A percentile compares a stretch with the other conserved stretches of the same genome.
Evolutionary conservation across 2,113 vertebrate genomes (phyloP).

Genomic region (Hylia prasina): DNA sequence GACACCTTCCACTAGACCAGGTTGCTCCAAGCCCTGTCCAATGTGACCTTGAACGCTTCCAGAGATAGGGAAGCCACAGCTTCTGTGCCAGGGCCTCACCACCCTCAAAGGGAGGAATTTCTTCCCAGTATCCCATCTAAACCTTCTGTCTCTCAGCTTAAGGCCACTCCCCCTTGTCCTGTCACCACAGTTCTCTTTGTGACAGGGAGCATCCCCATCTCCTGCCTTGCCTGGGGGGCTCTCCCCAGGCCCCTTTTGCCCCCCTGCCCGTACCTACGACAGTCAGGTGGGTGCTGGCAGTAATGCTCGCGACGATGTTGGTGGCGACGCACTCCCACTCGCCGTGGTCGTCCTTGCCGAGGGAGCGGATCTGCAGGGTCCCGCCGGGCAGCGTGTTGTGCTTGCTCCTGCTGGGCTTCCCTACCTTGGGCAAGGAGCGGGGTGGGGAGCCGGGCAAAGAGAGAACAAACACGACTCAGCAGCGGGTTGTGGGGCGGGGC

Average conservation of each 20-base stretch:
- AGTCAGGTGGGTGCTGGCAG: conserved; percentile 96
- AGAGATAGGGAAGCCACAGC: background rate
- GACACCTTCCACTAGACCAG: background rate
- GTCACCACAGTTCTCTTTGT: background rate
- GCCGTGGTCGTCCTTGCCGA: conserved; percentile 98
- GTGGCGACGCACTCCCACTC: conserved; percentile 99
- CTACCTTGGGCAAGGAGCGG: conserved; percentile 83
- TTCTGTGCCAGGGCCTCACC: background rate
- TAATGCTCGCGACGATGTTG: conserved; percentile 98
- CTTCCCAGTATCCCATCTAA: background rate
- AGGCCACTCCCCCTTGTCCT: background rate
- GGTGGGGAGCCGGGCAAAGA: background rate
- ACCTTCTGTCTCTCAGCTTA: background rate
- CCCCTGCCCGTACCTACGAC: conserved; percentile 83
- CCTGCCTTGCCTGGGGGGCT: background rate
- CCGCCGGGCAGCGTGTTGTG: conserved; percentile 94
- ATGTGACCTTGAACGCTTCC: background rate
- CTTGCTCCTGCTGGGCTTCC: conserved; percentile 98
- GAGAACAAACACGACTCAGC: conserved; percentile 18
- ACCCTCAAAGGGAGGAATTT: background rate
- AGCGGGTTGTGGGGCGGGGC: background rate
- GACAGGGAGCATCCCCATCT: background rate
- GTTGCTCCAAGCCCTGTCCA: background rate
- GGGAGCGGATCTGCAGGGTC: conserved; percentile 93
- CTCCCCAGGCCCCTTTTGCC: background rate